Percentiles rank a stretch among this genome's conserved stretches.
phyloP scores from a whole-genome alignment of 2,797 vertebrate genomes.

The Macropodus opercularis region DNA sequence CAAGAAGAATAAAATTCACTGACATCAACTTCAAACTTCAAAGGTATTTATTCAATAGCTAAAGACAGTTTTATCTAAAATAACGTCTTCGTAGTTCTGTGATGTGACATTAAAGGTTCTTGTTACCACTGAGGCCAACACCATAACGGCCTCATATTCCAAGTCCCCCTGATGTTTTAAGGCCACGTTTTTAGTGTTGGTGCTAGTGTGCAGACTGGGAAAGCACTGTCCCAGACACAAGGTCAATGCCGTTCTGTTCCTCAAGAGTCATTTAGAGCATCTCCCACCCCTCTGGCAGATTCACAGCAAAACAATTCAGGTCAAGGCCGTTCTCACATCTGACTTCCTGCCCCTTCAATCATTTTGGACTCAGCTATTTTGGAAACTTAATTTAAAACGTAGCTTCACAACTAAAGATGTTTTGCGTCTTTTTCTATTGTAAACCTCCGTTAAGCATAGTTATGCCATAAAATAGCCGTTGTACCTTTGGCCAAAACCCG shows the following conservation, averaged over 20 bases:
- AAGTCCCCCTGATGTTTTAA: no score
- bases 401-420: conserved; percentile 31
- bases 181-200: not conserved
- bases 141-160: no score
- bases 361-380: conserved; percentile 13
- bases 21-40: no score
- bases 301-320: not conserved
- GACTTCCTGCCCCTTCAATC: conserved; percentile 18
- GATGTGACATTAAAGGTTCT: no score
- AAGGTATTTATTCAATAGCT: no score
- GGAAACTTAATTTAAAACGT: conserved; percentile 33
- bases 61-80: no score
- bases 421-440: conserved; percentile 50
- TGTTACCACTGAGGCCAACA: no score
- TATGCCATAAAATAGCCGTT: conserved; percentile 70
- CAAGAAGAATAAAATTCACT: not conserved
- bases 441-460: conserved; percentile 54
- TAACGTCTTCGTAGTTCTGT: no score
- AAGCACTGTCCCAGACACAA: not conserved
- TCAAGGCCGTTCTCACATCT: conserved; percentile 17
- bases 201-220: not conserved
- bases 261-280: conserved; percentile 9
- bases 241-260: not conserved
- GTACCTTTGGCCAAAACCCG: conserved; percentile 63
- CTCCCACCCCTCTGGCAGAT: conserved; percentile 3